Evolutionary conservation across 2,113 vertebrate genomes (phyloP).

Genomic region (Heloderma charlesbogerti): DNA sequence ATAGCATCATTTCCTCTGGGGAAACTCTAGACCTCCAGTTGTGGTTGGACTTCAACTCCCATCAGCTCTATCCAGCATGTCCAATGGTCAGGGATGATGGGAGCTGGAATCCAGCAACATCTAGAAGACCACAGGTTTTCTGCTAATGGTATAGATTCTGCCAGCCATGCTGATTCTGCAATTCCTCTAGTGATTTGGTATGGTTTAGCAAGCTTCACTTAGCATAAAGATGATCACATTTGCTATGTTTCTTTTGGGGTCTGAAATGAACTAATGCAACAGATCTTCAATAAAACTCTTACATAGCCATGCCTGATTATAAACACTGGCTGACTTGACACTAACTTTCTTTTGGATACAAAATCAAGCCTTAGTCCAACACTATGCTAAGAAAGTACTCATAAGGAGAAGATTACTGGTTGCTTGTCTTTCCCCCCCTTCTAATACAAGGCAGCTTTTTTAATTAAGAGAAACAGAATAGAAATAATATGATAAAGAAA

Average conservation of each 20-base stretch:
- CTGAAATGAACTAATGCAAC: background rate
- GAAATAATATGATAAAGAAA: conserved; percentile 45
- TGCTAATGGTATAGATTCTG: background rate
- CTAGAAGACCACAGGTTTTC: background rate
- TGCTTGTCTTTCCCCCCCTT: conserved; percentile 7
- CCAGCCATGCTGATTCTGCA: background rate
- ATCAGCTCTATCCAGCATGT: background rate
- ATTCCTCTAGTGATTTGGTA: background rate
- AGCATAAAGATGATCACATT: background rate
- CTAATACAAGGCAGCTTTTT: conserved; percentile 31
- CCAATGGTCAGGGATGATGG: background rate
- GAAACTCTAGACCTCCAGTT: background rate
- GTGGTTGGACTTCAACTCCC: background rate
- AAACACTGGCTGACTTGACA: background rate
- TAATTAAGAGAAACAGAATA: conserved; percentile 43
- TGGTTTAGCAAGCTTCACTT: background rate
- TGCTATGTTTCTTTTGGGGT: background rate
- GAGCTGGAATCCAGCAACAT: background rate
- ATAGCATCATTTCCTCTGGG: background rate
- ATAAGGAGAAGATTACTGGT: background rate
- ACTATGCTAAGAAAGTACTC: fast-evolving
- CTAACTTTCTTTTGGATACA: background rate
- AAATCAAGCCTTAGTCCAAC: background rate
- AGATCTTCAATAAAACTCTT: background rate
- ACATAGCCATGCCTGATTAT: background rate